A percentile compares a stretch with the other conserved stretches of the same genome.
Evolutionary conservation across 2,888 invertebrate species (phyloP).

Genomic region (Scaptomyza flava): DNA sequence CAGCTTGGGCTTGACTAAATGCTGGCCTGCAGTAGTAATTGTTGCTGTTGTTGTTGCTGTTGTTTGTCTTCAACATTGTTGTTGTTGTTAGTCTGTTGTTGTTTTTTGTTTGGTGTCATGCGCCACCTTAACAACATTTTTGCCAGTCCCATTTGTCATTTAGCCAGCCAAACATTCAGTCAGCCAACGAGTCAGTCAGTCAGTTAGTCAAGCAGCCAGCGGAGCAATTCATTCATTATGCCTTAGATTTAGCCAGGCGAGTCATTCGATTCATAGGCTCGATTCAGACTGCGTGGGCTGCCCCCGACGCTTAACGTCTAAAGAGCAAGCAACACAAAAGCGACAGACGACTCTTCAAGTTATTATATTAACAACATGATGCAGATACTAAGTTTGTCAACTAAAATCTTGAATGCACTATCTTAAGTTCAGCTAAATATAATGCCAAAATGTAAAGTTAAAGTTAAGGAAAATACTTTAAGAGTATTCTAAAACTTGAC

Average conservation of each 20-base stretch:
- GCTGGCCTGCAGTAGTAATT: constrained; percentile 66
- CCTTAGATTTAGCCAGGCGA: constrained; percentile 66
- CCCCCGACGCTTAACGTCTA: constrained; percentile 54
- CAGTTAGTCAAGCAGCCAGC: constrained; percentile 12
- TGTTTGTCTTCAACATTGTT: constrained; percentile 48
- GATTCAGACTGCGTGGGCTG: constrained; percentile 70
- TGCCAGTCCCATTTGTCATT: constrained; percentile 76
- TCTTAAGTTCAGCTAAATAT: background rate
- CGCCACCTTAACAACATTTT: constrained; percentile 81
- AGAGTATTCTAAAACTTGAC: too few relatives aligned
- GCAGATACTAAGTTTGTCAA: background rate
- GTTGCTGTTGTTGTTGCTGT: constrained; percentile 34
- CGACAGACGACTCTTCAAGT: constrained; percentile 49
- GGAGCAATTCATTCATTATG: constrained; percentile 76
- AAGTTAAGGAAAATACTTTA: background rate
- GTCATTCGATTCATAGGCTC: constrained; percentile 76
- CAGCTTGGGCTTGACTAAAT: constrained; percentile 72
- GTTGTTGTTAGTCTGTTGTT: constrained; percentile 27
- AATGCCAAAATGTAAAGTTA: background rate
- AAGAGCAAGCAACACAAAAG: constrained; percentile 77
- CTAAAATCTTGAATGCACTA: constrained; percentile 17
- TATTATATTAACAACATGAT: constrained; percentile 48
- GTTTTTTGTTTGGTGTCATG: constrained; percentile 66
- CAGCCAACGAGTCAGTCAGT: constrained; percentile 36
- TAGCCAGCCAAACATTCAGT: constrained; percentile 48